A percentile compares a stretch with the other conserved stretches of the same genome.
Conservation (phyloP, 1,140 invertebrate species). For the Scaptomyza hsui region DNA sequence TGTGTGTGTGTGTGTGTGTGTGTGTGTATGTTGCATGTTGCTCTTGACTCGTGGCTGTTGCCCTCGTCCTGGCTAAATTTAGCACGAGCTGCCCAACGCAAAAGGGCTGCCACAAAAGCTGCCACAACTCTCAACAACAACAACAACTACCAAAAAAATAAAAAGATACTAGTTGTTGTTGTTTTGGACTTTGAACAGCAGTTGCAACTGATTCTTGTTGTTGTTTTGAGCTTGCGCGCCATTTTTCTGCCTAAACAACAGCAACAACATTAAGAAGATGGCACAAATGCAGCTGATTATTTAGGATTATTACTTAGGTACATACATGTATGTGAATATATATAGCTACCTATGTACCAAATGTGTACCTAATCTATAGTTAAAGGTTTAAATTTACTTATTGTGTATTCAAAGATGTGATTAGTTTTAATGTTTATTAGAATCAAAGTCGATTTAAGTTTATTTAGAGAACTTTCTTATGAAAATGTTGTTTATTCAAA, state of each 20-base stretch:
- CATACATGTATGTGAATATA: neutral
- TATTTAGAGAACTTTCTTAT: too few relatives aligned
- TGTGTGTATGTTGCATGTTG: constrained; percentile 5
- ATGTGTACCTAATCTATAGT: too few relatives aligned
- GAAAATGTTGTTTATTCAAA: too few relatives aligned
- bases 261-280: neutral
- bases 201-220: constrained; percentile 2
- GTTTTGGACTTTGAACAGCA: constrained; percentile 52
- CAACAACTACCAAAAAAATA: constrained; percentile 42
- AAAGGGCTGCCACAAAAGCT: constrained; percentile 40
- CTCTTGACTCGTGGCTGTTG: constrained; percentile 2
- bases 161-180: too few relatives aligned
- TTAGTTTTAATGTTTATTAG: too few relatives aligned
- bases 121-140: neutral
- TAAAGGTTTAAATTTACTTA: too few relatives aligned
- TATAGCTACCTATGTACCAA: too few relatives aligned
- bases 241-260: constrained; percentile 29
- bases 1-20: neutral
- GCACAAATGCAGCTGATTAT: constrained; percentile 13
- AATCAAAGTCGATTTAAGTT: too few relatives aligned
- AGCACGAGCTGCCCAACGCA: constrained; percentile 58
- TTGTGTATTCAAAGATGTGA: too few relatives aligned
- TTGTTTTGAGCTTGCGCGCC: constrained; percentile 40
- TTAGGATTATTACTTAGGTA: neutral
- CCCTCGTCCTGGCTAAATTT: constrained; percentile 57